Evolutionary conservation across 2,113 vertebrate species (phyloP).

Genomic region (Tor tambroides): DNA sequence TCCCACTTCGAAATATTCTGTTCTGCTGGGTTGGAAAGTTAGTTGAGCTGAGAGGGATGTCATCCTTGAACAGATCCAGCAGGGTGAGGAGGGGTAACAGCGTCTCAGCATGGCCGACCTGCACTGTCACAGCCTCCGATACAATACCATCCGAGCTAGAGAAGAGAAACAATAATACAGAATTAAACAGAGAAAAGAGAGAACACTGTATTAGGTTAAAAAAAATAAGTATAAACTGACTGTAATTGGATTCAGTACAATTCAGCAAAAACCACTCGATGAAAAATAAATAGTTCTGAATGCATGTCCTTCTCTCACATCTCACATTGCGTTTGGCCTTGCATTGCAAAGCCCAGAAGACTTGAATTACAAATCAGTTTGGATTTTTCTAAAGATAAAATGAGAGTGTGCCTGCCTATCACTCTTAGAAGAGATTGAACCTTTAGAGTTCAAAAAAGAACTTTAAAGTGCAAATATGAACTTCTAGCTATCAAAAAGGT

Average conservation of each 20-base stretch:
- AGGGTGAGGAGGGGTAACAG: conserved; percentile 90
- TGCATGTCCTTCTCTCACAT: not conserved
- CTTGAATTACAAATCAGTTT: not conserved
- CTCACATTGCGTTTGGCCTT: not conserved
- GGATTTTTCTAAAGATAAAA: not conserved
- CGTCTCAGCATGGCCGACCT: conserved; percentile 95
- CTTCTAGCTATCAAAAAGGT: too few relatives aligned
- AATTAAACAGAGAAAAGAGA: not conserved
- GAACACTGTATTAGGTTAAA: not conserved
- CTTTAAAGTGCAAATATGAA: too few relatives aligned
- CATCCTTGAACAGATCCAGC: conserved; percentile 91
- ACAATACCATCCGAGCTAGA: conserved; percentile 78
- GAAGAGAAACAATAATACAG: too few relatives aligned
- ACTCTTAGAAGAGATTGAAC: too few relatives aligned
- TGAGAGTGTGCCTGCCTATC: too few relatives aligned
- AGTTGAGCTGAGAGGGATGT: conserved; percentile 74
- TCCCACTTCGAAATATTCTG: conserved; percentile 85
- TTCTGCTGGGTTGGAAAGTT: conserved; percentile 77
- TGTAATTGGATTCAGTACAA: not conserved
- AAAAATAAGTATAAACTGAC: not conserved
- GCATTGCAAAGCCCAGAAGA: not conserved
- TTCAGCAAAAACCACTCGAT: too few relatives aligned
- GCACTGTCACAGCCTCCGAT: conserved; percentile 84
- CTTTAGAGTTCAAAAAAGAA: too few relatives aligned
- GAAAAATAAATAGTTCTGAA: not conserved